Percentiles rank a stretch among this genome's conserved stretches.
Conservation (phyloP, 2,888 invertebrate species). For the Ophioninae sp. region DNA sequence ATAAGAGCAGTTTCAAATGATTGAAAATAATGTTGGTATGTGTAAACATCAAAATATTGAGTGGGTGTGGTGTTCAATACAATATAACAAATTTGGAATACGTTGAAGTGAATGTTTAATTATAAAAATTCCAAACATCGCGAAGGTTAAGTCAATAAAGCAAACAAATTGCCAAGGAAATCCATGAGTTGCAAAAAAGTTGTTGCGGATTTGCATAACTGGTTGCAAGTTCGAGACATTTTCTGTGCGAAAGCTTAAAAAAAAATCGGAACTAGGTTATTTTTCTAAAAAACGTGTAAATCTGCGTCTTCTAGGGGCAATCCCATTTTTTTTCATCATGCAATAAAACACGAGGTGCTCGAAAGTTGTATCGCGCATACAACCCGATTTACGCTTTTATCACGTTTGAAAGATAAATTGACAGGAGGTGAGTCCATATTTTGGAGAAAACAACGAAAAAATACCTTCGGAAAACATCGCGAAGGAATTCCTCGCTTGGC, state of each 20-base stretch:
- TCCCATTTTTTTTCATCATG: not conserved
- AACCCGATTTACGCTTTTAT: not conserved
- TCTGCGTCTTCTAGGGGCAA: not conserved
- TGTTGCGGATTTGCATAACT: not conserved
- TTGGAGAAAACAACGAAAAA: constrained; percentile 29
- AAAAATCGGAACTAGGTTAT: not conserved
- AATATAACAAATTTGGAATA: not conserved
- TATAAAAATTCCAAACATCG: not conserved
- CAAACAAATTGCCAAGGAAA: not conserved
- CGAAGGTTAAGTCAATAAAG: not conserved
- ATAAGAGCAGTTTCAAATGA: not conserved
- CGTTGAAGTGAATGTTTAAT: not conserved
- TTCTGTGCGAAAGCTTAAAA: not conserved
- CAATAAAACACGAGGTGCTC: not conserved
- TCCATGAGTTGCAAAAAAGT: too few relatives aligned
- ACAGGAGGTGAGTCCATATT: not conserved
- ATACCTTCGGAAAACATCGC: constrained; percentile 91
- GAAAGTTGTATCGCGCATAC: not conserved
- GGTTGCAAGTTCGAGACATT: not conserved
- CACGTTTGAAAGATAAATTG: not conserved
- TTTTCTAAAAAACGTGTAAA: not conserved
- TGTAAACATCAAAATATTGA: too few relatives aligned
- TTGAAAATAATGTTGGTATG: too few relatives aligned
- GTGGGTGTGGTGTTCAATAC: not conserved
- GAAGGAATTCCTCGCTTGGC: constrained; percentile 89